These are phyloP conservation scores for Neolamprologus sp. DNA, from an alignment of 2,113 vertebrate species.

Conservation along the genomic window DNA sequence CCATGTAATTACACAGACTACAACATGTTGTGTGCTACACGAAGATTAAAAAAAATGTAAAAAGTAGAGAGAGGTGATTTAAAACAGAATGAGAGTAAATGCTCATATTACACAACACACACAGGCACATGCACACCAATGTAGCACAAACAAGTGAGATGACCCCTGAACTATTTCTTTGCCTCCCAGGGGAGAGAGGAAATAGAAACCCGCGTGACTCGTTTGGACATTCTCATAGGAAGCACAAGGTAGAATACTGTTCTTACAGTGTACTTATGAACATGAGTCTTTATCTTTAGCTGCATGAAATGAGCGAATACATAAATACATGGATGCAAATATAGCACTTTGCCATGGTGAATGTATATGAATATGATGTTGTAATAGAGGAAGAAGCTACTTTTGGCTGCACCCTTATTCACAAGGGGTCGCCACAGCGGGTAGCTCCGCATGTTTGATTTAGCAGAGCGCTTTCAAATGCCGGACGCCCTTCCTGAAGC, in stretches of 20 bases:
- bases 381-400: neutral
- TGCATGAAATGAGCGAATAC: neutral
- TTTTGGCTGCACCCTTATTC: neutral
- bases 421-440: neutral
- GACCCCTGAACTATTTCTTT: slow-evolving; percentile 31
- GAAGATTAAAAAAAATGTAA: neutral
- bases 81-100: neutral
- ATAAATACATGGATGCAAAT: neutral
- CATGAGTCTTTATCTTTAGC: neutral
- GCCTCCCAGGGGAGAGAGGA: slow-evolving; percentile 41
- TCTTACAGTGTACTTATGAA: neutral
- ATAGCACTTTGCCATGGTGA: neutral
- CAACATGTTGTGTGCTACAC: neutral
- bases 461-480: neutral
- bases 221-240: slow-evolving; percentile 26
- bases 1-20: neutral
- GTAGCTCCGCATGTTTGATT: neutral
- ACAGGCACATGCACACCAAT: neutral
- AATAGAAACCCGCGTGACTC: slow-evolving; percentile 28
- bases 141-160: slow-evolving; percentile 38
- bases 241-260: slow-evolving; percentile 2
- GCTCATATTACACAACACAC: neutral
- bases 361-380: slow-evolving; percentile 4
- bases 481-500: neutral
- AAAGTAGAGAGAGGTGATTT: neutral